Conservation (phyloP, 2,113 vertebrate genomes). For the Anguilla rostrata region DNA sequence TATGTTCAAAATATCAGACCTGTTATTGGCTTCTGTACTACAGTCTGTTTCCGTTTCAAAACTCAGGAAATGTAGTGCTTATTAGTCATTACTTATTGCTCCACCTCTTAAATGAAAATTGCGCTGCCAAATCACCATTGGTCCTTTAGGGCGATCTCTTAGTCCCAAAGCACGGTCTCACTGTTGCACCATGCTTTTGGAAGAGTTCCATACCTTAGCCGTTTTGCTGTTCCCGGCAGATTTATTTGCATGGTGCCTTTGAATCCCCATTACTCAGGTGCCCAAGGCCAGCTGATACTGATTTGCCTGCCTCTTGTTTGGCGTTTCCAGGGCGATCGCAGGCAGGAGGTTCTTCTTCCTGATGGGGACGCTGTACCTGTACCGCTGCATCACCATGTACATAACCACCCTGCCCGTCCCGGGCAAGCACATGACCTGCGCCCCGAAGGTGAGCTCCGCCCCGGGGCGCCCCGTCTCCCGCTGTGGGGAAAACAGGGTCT, state of each 20-base stretch:
- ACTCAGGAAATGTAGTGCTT: no score
- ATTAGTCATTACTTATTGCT: no score
- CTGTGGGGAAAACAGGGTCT: no score
- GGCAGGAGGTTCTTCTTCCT: slow-evolving; percentile 93
- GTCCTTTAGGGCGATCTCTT: no score
- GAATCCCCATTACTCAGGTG: not conserved
- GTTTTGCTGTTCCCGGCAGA: not conserved
- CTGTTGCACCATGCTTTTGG: not conserved
- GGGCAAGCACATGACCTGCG: slow-evolving; percentile 93
- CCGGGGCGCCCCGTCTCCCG: not conserved
- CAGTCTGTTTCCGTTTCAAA: no score
- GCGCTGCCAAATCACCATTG: no score
- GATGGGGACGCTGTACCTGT: slow-evolving; percentile 92
- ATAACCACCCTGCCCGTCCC: slow-evolving; percentile 95
- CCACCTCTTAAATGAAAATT: no score
- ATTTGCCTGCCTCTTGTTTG: not conserved
- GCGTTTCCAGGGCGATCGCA: slow-evolving; percentile 82
- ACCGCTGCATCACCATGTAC: slow-evolving; percentile 96
- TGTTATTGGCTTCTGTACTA: no score
- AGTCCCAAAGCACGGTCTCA: not conserved
- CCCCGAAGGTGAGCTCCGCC: slow-evolving; percentile 75
- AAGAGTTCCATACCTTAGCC: not conserved
- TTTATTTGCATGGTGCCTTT: not conserved
- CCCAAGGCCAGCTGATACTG: not conserved
- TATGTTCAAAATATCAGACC: no score